phyloP scores from a whole-genome alignment of 37 sponge, comb jelly and placozoan species.

The Beroe forskalii region DNA sequence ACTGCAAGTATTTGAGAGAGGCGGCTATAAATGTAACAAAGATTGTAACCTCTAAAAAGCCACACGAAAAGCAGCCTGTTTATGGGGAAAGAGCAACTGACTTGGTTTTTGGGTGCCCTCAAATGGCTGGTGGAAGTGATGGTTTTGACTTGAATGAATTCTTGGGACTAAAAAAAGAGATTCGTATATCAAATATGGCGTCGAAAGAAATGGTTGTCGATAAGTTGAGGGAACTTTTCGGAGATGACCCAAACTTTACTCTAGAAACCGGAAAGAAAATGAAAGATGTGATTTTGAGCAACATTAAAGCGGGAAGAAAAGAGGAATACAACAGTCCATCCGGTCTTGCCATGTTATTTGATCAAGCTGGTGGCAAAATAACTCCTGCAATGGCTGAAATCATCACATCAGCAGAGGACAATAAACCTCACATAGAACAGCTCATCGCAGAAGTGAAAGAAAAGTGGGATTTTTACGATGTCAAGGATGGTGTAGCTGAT shows the following conservation, averaged over 20 bases:
- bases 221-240: constrained; percentile 44
- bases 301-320: neutral
- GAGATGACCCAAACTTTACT: constrained; percentile 68
- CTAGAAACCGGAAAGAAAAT: neutral
- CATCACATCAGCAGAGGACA: neutral
- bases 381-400: neutral
- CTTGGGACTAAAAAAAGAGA: constrained; percentile 63
- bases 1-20: constrained; percentile 63
- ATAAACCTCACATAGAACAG: neutral
- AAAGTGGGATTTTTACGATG: neutral
- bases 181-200: constrained; percentile 67
- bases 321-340: constrained; percentile 65
- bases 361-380: constrained; percentile 54
- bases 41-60: constrained; percentile 57
- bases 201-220: constrained; percentile 45
- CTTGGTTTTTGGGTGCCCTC: constrained; percentile 59
- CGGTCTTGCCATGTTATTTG: constrained; percentile 68
- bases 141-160: constrained; percentile 63
- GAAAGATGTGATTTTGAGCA: neutral
- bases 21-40: constrained; percentile 68
- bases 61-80: constrained; percentile 62
- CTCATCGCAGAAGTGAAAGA: neutral
- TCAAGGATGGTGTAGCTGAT: neutral
- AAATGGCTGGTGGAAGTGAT: neutral
- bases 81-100: constrained; percentile 69